A percentile compares a stretch with the other conserved stretches of the same genome.
Evolutionary conservation across 2,888 invertebrate species (phyloP).

Genomic region (Spodoptera exigua): DNA sequence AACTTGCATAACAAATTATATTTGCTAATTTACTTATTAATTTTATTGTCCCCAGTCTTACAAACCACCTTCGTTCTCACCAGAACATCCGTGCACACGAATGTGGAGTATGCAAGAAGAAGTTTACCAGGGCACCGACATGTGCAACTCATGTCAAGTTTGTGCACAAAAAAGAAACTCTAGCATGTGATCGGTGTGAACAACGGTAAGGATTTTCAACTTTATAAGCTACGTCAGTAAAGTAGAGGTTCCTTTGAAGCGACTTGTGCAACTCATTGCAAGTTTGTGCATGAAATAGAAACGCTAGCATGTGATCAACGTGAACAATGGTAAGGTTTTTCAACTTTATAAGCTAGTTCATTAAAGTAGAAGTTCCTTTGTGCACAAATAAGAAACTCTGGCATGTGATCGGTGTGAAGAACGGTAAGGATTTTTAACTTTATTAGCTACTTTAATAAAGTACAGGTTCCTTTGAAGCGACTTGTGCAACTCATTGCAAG

Average conservation of each 20-base stretch:
- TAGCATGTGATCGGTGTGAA: constrained; percentile 23
- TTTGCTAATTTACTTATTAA: too few relatives aligned
- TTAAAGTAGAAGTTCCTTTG: constrained; percentile 26
- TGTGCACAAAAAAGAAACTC: constrained; percentile 31
- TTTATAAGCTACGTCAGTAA: too few relatives aligned
- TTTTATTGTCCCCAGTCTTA: constrained; percentile 37
- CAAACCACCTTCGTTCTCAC: constrained; percentile 37
- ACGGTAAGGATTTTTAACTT: constrained; percentile 15
- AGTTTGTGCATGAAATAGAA: constrained; percentile 44
- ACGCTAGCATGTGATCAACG: constrained; percentile 22
- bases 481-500: constrained; percentile 34
- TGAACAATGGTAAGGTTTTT: too few relatives aligned
- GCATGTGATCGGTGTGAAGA: constrained; percentile 18
- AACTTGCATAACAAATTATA: too few relatives aligned
- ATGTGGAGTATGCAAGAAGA: constrained; percentile 35
- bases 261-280: constrained; percentile 31
- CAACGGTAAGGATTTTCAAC: too few relatives aligned
- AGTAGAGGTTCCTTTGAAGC: constrained; percentile 24
- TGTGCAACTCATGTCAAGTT: constrained; percentile 43
- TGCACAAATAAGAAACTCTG: constrained; percentile 32
- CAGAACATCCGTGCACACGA: constrained; percentile 27
- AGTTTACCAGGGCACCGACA: constrained; percentile 36
- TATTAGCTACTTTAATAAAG: too few relatives aligned
- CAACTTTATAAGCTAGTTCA: too few relatives aligned
- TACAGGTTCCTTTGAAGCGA: constrained; percentile 27